These are phyloP conservation scores for Dicroscelio sp. DNA, from an alignment of 2,888 invertebrate species.

Conservation along the genomic window DNA sequence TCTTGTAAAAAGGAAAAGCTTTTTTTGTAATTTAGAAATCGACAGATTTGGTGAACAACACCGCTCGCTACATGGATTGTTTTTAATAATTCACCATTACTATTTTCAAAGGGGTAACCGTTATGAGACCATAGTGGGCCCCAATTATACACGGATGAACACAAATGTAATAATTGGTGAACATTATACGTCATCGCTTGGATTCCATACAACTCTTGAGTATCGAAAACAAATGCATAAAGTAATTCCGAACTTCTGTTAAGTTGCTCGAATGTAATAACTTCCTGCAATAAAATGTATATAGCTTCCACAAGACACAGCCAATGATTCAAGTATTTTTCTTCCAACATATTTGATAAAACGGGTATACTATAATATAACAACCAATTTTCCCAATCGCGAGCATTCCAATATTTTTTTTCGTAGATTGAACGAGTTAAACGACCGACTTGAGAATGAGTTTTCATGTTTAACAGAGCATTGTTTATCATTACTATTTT, in stretches of 20 bases:
- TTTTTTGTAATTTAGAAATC: not conserved
- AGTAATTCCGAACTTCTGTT: not conserved
- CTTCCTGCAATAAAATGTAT: not conserved
- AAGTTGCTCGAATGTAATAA: not conserved
- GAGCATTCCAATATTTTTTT: conserved; percentile 32
- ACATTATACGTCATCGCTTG: conserved; percentile 32
- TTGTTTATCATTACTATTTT: not conserved
- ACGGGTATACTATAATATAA: conserved; percentile 24
- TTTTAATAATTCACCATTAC: conserved; percentile 16
- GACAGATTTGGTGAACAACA: not conserved
- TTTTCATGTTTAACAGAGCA: not conserved
- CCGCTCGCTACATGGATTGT: not conserved
- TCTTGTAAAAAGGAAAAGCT: not conserved
- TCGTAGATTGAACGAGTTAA: conserved; percentile 7
- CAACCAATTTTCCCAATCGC: conserved; percentile 40
- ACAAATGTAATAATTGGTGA: conserved; percentile 8
- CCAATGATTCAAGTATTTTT: conserved; percentile 16
- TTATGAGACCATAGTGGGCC: conserved; percentile 31
- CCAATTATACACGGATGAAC: conserved; percentile 13
- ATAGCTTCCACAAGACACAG: not conserved
- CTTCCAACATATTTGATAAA: not conserved
- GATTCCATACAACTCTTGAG: conserved; percentile 2
- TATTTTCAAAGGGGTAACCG: conserved; percentile 37
- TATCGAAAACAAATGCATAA: not conserved
- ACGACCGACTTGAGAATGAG: conserved; percentile 26